phyloP scores from a whole-genome alignment of 2,113 vertebrate genomes.

The Oreotragus oreotragus region DNA sequence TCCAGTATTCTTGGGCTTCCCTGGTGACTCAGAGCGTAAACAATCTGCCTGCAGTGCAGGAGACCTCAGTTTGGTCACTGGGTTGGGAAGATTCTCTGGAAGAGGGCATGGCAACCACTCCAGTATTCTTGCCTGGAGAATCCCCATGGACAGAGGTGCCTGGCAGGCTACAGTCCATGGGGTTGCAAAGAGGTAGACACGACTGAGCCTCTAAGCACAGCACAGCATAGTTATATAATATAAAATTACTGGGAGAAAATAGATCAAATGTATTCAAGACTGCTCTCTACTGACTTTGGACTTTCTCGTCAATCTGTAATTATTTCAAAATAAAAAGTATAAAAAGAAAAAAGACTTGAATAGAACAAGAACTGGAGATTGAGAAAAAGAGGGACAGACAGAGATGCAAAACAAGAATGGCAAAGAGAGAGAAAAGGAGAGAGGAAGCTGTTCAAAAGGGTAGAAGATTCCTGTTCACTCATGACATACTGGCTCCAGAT shows the following conservation, averaged over 20 bases:
- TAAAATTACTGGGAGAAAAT: not conserved
- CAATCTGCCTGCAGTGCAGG: not conserved
- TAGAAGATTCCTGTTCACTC: no score
- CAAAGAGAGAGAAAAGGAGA: no score
- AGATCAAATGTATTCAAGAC: not conserved
- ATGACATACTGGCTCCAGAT: no score
- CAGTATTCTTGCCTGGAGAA: not conserved
- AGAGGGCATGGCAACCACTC: not conserved
- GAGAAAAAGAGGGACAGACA: not conserved
- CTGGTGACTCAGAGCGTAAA: not conserved
- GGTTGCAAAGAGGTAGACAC: not conserved
- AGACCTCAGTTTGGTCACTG: not conserved
- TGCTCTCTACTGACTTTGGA: not conserved
- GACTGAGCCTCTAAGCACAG: not conserved
- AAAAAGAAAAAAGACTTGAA: not conserved
- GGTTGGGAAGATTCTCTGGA: not conserved
- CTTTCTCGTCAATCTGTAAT: not conserved
- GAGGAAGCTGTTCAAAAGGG: no score
- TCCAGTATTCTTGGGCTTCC: not conserved
- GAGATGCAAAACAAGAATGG: no score
- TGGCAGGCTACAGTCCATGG: not conserved
- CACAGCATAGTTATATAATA: not conserved
- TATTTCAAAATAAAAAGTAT: not conserved
- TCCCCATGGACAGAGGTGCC: not conserved
- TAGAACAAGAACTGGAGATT: not conserved